phyloP scores from a whole-genome alignment of 1,140 invertebrate species.

The Macrocentrus cingulum region DNA sequence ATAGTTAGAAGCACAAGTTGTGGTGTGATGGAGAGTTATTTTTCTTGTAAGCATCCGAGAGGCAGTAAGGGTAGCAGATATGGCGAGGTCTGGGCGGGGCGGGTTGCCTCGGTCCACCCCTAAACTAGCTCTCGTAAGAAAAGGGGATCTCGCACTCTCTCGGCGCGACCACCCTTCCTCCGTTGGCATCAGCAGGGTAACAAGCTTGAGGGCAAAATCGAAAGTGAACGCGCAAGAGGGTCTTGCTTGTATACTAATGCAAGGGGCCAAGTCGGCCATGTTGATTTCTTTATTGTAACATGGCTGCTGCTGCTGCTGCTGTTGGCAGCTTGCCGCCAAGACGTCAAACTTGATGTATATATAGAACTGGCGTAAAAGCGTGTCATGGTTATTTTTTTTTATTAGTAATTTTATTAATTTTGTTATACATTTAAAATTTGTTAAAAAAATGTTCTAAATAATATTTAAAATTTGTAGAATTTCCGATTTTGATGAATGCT shows the following conservation, averaged over 20 bases:
- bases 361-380: not conserved
- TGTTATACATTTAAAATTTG: too few relatives aligned
- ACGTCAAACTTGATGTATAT: slow-evolving; percentile 11
- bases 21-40: slow-evolving; percentile 17
- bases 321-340: slow-evolving; percentile 51
- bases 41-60: slow-evolving; percentile 12
- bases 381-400: not conserved
- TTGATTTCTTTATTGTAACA: slow-evolving; percentile 53
- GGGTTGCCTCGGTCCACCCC: slow-evolving; percentile 42
- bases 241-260: not conserved
- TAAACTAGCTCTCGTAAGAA: slow-evolving; percentile 45
- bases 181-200: slow-evolving; percentile 41
- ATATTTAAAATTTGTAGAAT: too few relatives aligned
- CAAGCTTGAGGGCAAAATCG: slow-evolving; percentile 47
- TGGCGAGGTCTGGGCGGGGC: slow-evolving; percentile 38
- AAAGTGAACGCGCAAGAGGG: slow-evolving; percentile 41
- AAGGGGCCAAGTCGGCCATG: slow-evolving; percentile 39
- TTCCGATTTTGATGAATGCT: too few relatives aligned
- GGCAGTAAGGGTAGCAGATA: slow-evolving; percentile 28
- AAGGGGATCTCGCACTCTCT: slow-evolving; percentile 29
- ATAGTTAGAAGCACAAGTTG: too few relatives aligned
- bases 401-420: too few relatives aligned
- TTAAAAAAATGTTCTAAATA: too few relatives aligned
- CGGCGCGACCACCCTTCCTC: slow-evolving; percentile 38
- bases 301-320: slow-evolving; percentile 56